Percentiles rank a stretch among this genome's conserved stretches.
phyloP scores from a whole-genome alignment of 92 coral and sea anemone genomes.

The Virgularia gustaviana region DNA sequence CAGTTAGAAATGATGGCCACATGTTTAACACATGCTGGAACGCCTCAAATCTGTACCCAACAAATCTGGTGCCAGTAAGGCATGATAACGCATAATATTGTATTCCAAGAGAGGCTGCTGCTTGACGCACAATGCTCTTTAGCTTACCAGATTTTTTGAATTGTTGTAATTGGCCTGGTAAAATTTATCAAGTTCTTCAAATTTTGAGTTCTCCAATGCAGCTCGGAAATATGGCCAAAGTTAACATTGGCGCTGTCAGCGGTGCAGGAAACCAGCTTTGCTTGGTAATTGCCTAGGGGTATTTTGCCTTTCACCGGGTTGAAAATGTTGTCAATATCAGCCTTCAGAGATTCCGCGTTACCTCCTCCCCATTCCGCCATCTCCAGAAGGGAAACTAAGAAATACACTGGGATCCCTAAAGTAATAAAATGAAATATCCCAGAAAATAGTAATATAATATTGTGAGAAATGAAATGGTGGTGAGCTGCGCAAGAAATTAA shows the following conservation, averaged over 20 bases:
- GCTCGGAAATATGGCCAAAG: slow-evolving; percentile 4
- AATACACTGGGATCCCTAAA: background rate
- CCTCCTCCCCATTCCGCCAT: background rate
- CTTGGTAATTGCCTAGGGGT: background rate
- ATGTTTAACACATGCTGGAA: background rate
- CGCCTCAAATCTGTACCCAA: slow-evolving; percentile 5
- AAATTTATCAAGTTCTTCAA: slow-evolving; percentile 22
- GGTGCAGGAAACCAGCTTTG: slow-evolving; percentile 31
- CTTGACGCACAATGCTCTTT: background rate
- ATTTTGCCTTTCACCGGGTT: background rate
- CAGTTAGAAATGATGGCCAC: slow-evolving; percentile 25
- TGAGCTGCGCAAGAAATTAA: too few relatives aligned
- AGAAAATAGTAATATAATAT: too few relatives aligned
- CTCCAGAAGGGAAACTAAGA: background rate
- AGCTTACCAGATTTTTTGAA: slow-evolving; percentile 11
- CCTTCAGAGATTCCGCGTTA: background rate
- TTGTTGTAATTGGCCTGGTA: slow-evolving; percentile 17
- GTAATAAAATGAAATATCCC: background rate
- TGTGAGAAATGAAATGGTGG: too few relatives aligned
- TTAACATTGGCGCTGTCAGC: slow-evolving; percentile 23
- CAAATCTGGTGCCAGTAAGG: slow-evolving; percentile 11
- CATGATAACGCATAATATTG: background rate
- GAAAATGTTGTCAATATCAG: background rate
- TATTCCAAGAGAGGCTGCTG: background rate
- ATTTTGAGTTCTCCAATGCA: slow-evolving; percentile 8